phyloP scores from a whole-genome alignment of 2,888 invertebrate genomes.

The Zootermopsis nevadensis region DNA sequence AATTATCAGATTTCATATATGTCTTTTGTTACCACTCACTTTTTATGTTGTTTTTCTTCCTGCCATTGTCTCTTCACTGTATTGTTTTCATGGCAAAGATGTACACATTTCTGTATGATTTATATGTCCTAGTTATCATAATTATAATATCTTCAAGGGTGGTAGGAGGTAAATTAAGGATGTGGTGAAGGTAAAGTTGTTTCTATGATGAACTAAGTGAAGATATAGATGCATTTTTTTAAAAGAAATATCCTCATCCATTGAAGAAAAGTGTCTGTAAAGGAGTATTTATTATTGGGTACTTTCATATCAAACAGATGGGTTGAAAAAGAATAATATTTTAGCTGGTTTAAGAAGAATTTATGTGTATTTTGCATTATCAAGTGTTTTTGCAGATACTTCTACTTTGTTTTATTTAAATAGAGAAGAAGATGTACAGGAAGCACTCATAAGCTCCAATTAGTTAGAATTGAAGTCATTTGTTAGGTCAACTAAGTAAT shows the following conservation, averaged over 20 bases:
- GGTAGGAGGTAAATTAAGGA: not conserved
- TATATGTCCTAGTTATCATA: not conserved
- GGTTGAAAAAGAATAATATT: not conserved
- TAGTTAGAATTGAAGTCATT: no score
- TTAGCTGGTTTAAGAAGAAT: not conserved
- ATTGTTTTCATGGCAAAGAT: not conserved
- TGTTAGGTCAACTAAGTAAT: no score
- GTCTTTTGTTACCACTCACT: not conserved
- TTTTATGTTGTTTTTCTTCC: not conserved
- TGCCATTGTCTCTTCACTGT: conserved; percentile 13
- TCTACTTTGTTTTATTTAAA: not conserved
- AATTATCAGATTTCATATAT: conserved; percentile 6
- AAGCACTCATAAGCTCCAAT: no score
- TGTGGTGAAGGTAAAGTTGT: not conserved
- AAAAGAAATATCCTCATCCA: not conserved
- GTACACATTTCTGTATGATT: not conserved
- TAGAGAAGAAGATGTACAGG: no score
- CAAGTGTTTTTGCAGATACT: not conserved
- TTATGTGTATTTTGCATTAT: not conserved
- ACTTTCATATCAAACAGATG: no score
- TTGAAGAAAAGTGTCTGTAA: not conserved
- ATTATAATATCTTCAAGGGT: not conserved
- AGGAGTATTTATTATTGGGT: not conserved
- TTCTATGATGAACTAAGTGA: not conserved
- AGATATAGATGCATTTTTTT: not conserved